A percentile compares a stretch with the other conserved stretches of the same genome.
These are phyloP conservation scores for Agriopis marginaria DNA, from an alignment of 2,888 invertebrate genomes.

Conservation along the genomic window DNA sequence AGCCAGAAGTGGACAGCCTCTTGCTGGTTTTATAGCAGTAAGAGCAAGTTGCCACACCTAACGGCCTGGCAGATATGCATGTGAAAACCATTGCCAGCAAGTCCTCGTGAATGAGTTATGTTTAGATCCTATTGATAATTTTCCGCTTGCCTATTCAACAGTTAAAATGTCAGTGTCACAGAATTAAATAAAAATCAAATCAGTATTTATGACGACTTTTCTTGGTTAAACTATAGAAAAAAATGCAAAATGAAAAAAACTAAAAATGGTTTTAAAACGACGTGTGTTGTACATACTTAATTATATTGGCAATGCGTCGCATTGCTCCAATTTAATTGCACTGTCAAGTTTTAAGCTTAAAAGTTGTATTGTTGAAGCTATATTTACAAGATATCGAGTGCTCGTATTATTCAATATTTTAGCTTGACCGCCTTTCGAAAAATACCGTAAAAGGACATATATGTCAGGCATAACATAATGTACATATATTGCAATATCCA, in stretches of 20 bases:
- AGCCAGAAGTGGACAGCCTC: conserved; percentile 74
- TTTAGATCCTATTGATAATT: conserved; percentile 25
- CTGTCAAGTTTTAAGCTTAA: conserved; percentile 6
- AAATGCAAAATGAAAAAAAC: neutral
- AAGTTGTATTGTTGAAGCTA: conserved; percentile 8
- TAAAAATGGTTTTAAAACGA: neutral
- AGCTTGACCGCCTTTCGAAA: conserved; percentile 34
- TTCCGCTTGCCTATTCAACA: conserved; percentile 15
- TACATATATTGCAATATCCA: conserved; percentile 9
- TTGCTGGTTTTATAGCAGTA: conserved; percentile 60
- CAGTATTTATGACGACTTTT: conserved; percentile 14
- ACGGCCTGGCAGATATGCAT: conserved; percentile 48
- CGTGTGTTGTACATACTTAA: neutral
- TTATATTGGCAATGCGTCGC: neutral
- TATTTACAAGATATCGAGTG: neutral
- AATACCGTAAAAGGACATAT: conserved; percentile 25
- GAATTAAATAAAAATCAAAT: conserved; percentile 25
- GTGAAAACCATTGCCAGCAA: conserved; percentile 47
- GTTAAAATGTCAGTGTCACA: conserved; percentile 48
- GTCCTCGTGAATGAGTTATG: conserved; percentile 38
- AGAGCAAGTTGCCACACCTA: conserved; percentile 65
- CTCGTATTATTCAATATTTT: conserved; percentile 16
- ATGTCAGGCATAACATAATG: conserved; percentile 5
- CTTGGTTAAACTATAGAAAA: conserved; percentile 6
- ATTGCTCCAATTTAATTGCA: no score